A percentile compares a stretch with the other conserved stretches of the same genome.
Evolutionary conservation across 2,113 vertebrate species (phyloP).

Genomic region (Caranx melampygus): DNA sequence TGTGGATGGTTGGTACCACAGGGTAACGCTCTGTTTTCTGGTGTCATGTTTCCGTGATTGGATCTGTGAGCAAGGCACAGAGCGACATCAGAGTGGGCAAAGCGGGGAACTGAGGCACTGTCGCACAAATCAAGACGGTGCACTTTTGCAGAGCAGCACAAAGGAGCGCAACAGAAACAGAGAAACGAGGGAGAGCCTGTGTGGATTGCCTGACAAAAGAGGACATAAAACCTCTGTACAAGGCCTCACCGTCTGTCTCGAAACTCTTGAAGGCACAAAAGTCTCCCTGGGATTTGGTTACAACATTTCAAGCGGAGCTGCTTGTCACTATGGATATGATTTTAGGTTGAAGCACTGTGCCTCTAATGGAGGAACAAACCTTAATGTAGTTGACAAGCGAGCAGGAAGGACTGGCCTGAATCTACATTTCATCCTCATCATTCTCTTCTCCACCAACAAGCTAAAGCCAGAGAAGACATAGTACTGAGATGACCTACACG

Average conservation of each 20-base stretch:
- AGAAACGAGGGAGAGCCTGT: conserved; percentile 21
- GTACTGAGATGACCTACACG: conserved; percentile 21
- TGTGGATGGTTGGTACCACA: neutral
- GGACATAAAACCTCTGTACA: conserved; percentile 7
- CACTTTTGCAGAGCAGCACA: neutral
- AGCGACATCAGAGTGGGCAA: conserved; percentile 10
- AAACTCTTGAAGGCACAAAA: conserved; percentile 28
- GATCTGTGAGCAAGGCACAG: conserved; percentile 27
- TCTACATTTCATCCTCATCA: conserved; percentile 67
- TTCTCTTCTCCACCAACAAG: conserved; percentile 77
- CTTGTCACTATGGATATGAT: conserved; percentile 43
- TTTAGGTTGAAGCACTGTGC: conserved; percentile 35
- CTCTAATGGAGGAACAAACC: conserved; percentile 31
- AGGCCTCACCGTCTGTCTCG: conserved; percentile 30
- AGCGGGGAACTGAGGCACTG: conserved; percentile 34
- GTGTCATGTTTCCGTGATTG: conserved; percentile 44
- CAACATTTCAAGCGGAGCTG: conserved; percentile 24
- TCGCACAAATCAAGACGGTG: conserved; percentile 22
- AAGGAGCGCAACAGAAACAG: neutral
- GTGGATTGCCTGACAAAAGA: conserved; percentile 21
- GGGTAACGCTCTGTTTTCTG: conserved; percentile 47
- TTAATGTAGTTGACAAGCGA: conserved; percentile 33
- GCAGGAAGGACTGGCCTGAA: conserved; percentile 57
- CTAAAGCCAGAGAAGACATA: conserved; percentile 77
- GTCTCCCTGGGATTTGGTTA: conserved; percentile 29